Percentiles rank a stretch among this genome's conserved stretches.
Evolutionary conservation across 2,113 vertebrate genomes (phyloP).

Genomic region (Chrysemys picta): DNA sequence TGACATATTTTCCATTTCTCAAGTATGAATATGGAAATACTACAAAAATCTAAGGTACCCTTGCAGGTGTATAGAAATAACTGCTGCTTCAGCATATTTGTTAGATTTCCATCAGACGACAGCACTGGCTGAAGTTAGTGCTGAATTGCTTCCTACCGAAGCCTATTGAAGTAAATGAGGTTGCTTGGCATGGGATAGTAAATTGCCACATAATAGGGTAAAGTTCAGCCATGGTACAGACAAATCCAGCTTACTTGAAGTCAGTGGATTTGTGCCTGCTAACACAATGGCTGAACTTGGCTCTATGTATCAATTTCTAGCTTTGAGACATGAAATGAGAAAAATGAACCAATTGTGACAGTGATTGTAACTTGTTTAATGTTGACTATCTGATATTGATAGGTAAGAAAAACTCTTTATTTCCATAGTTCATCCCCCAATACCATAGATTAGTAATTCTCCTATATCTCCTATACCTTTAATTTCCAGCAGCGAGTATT

Average conservation of each 20-base stretch:
- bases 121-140: not conserved
- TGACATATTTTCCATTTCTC: not conserved
- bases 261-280: not conserved
- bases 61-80: not conserved
- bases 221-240: not conserved
- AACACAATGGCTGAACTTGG: not conserved
- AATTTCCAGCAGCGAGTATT: not conserved
- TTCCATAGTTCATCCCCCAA: not conserved
- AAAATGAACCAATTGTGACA: not conserved
- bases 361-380: not conserved
- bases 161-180: not conserved
- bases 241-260: not conserved
- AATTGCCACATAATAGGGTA: not conserved
- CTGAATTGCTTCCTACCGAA: not conserved
- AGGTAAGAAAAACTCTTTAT: no score
- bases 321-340: not conserved
- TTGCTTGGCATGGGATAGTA: no score
- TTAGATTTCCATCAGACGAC: not conserved
- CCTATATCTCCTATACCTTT: not conserved
- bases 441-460: not conserved
- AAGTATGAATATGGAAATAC: not conserved
- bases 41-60: not conserved
- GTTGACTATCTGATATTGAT: not conserved
- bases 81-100: not conserved
- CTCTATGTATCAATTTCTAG: not conserved